phyloP scores from a whole-genome alignment of 1,140 invertebrate species.

The Drosophila obscura region DNA sequence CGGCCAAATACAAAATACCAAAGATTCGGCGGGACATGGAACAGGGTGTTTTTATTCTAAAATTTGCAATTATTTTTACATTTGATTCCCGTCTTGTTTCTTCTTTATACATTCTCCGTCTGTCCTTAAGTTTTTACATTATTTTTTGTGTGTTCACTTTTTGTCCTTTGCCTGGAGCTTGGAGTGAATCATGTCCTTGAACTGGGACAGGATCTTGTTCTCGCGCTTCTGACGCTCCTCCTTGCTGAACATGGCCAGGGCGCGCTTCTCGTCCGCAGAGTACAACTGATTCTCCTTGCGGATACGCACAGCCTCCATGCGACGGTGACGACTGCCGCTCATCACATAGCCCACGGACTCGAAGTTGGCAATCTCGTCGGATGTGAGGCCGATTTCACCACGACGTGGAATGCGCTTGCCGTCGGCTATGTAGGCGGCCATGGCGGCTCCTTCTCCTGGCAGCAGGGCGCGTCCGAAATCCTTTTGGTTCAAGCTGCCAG shows the following conservation, averaged over 20 bases:
- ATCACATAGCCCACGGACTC: slow-evolving; percentile 99
- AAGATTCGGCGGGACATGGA: too few relatives aligned
- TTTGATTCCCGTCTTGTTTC: too few relatives aligned
- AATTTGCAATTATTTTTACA: neutral
- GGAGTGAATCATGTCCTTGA: slow-evolving; percentile 94
- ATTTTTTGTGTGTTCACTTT: slow-evolving; percentile 51
- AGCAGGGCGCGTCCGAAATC: slow-evolving; percentile 95
- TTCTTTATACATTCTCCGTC: neutral
- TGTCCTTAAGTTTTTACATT: neutral
- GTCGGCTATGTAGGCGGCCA: slow-evolving; percentile 99
- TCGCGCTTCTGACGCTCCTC: slow-evolving; percentile 98
- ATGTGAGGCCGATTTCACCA: slow-evolving; percentile 99
- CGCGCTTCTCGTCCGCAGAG: slow-evolving; percentile 99
- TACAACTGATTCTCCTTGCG: slow-evolving; percentile 99
- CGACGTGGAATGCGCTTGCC: slow-evolving; percentile 98
- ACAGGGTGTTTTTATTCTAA: neutral
- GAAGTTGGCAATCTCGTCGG: slow-evolving; percentile 96
- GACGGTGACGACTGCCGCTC: slow-evolving; percentile 98
- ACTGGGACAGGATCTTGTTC: slow-evolving; percentile 97
- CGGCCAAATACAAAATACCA: neutral
- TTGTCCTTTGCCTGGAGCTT: slow-evolving; percentile 85
- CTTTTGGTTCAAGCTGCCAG: slow-evolving; percentile 89
- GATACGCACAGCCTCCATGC: slow-evolving; percentile 99
- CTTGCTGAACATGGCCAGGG: slow-evolving; percentile 98
- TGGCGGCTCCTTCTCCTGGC: slow-evolving; percentile 98